These are phyloP conservation scores for Ruditapes philippinarum DNA, from an alignment of 1,140 invertebrate genomes.

Conservation along the genomic window DNA sequence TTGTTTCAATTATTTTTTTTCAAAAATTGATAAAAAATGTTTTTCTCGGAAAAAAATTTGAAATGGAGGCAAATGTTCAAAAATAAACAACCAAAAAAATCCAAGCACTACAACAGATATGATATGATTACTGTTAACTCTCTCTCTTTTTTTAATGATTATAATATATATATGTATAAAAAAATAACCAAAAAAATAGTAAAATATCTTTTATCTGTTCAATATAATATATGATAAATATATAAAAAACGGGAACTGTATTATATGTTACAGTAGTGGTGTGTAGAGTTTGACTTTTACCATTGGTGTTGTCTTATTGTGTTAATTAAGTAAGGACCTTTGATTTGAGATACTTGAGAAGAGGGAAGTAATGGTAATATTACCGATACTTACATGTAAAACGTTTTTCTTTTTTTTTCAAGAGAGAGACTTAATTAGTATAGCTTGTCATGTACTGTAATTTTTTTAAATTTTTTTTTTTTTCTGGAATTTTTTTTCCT, in stretches of 20 bases:
- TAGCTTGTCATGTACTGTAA: not conserved
- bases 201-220: not conserved
- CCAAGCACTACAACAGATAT: conserved; percentile 36
- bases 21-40: no score
- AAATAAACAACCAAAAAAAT: conserved; percentile 67
- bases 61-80: conserved; percentile 44
- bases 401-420: no score
- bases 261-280: conserved; percentile 26
- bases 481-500: conserved; percentile 10
- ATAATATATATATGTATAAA: not conserved
- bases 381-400: not conserved
- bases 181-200: conserved; percentile 62
- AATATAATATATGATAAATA: conserved; percentile 13
- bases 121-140: not conserved
- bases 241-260: conserved; percentile 32
- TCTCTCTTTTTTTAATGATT: conserved; percentile 16
- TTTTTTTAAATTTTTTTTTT: no score
- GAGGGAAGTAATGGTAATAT: conserved; percentile 1
- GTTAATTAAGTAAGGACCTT: conserved; percentile 19
- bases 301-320: conserved; percentile 39
- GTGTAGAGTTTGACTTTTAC: conserved; percentile 12
- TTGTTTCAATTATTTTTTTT: not conserved
- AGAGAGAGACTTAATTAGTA: conserved; percentile 13
- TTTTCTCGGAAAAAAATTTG: not conserved
- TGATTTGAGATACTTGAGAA: conserved; percentile 50